A percentile compares a stretch with the other conserved stretches of the same genome.
These are phyloP conservation scores for Peromyscus leucopus DNA, from an alignment of 2,113 vertebrate species.

Conservation along the genomic window DNA sequence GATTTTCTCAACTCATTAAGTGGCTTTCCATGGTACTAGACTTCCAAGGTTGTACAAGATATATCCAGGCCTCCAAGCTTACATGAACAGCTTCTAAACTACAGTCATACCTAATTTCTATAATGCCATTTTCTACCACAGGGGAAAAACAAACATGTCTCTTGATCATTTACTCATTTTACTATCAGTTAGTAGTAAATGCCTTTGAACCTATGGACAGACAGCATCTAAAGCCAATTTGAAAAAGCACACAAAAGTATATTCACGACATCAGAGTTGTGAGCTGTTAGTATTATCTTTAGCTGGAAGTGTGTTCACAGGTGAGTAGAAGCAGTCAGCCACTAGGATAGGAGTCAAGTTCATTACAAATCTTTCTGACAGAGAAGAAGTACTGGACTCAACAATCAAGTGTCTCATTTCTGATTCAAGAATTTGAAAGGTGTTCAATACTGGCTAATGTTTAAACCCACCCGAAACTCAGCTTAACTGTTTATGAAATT, in stretches of 20 bases:
- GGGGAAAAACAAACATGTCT: neutral
- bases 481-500: neutral
- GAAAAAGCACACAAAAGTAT: neutral
- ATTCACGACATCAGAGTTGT: too few species aligned
- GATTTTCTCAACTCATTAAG: neutral
- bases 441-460: neutral
- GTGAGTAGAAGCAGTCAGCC: rapidly evolving
- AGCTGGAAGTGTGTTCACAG: neutral
- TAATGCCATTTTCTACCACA: neutral
- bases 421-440: neutral
- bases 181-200: neutral
- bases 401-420: neutral
- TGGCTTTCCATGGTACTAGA: neutral
- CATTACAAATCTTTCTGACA: neutral
- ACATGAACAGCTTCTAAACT: neutral
- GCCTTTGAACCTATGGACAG: neutral
- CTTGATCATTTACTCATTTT: neutral
- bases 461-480: neutral
- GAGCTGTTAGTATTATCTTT: neutral
- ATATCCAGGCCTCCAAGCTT: neutral
- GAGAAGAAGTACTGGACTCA: neutral
- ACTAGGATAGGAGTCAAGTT: neutral
- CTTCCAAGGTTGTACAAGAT: neutral
- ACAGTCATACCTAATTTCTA: neutral
- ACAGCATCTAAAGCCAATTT: neutral